Evolutionary conservation across 2,113 vertebrate species (phyloP).

Genomic region (Siphamia tubifer): DNA sequence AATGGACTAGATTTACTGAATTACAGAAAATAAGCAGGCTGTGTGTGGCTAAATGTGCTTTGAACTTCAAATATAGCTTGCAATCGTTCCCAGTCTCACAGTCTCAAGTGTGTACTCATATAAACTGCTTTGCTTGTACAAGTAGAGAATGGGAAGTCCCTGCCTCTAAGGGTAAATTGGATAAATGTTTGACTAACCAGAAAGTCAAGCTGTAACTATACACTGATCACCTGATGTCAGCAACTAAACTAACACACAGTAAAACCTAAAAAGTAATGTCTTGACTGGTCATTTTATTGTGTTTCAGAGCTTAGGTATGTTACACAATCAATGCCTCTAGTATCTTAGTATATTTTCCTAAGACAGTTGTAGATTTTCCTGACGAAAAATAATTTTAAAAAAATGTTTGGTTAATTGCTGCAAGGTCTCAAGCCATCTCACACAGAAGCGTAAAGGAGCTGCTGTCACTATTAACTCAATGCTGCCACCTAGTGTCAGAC

Average conservation of each 20-base stretch:
- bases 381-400: no score
- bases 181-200: neutral
- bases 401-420: no score
- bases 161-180: neutral
- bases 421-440: neutral
- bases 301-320: neutral
- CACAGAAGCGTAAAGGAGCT: neutral
- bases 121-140: neutral
- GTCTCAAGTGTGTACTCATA: neutral
- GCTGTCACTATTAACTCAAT: constrained; percentile 66
- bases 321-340: neutral
- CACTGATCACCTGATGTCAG: neutral
- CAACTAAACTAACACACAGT: neutral
- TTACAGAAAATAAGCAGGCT: neutral
- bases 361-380: neutral
- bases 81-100: neutral
- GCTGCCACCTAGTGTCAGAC: constrained; percentile 73
- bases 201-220: neutral
- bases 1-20: neutral
- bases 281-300: neutral
- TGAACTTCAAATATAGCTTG: neutral
- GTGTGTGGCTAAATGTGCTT: neutral
- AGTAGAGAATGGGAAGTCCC: neutral
- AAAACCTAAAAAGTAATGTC: no score
- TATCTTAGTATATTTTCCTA: neutral